phyloP scores from a whole-genome alignment of 2,888 invertebrate genomes.

The Troides oblongomaculatus region DNA sequence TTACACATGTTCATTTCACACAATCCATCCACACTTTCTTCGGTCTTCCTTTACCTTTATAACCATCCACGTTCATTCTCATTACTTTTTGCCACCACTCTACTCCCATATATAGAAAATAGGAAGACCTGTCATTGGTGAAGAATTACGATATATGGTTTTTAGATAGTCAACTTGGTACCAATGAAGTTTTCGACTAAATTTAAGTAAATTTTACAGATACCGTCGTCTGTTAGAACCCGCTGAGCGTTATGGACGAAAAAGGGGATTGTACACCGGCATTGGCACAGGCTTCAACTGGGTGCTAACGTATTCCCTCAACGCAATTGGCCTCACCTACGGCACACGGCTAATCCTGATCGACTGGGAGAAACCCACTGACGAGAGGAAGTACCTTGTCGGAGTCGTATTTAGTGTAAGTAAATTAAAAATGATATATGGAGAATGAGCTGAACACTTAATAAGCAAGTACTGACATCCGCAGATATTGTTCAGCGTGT shows the following conservation, averaged over 20 bases:
- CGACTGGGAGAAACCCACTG: conserved; percentile 77
- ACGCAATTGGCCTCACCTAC: conserved; percentile 88
- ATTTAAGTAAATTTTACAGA: conserved; percentile 44
- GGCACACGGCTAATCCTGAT: conserved; percentile 85
- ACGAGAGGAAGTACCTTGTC: conserved; percentile 82
- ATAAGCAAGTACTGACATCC: background rate
- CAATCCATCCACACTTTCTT: too few species aligned
- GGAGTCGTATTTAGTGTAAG: conserved; percentile 85
- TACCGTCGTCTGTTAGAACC: conserved; percentile 79
- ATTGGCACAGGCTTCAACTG: conserved; percentile 86
- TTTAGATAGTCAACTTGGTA: too few species aligned
- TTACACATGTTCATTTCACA: too few species aligned
- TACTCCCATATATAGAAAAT: too few species aligned
- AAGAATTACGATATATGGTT: too few species aligned
- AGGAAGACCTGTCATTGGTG: too few species aligned
- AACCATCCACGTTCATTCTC: too few species aligned
- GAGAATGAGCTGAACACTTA: too few species aligned
- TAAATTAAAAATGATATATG: conserved; percentile 29
- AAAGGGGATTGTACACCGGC: conserved; percentile 84
- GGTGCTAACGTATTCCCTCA: conserved; percentile 86
- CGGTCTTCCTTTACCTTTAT: too few species aligned
- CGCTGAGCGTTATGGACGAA: conserved; percentile 82
- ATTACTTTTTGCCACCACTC: too few species aligned
- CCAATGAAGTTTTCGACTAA: background rate
- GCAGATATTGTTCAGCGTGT: conserved; percentile 86